phyloP scores from a whole-genome alignment of 2,888 invertebrate species.

The Kryphioiulus occultus region DNA sequence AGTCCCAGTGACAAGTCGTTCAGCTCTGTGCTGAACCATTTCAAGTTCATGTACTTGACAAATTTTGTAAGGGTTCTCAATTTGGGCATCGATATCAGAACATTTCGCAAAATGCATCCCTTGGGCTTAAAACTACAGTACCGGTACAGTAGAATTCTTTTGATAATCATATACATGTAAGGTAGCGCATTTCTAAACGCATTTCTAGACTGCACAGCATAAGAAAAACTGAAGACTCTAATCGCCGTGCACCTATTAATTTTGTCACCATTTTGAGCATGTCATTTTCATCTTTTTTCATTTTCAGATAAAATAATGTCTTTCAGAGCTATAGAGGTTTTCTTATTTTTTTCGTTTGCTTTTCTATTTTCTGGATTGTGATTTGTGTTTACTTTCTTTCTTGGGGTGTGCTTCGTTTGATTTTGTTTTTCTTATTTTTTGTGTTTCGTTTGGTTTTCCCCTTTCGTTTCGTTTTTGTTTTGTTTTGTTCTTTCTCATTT shows the following conservation, averaged over 20 bases:
- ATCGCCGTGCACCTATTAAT: not conserved
- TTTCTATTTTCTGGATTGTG: not conserved
- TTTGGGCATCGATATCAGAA: no score
- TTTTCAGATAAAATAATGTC: not conserved
- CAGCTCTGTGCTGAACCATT: no score
- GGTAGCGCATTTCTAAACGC: not conserved
- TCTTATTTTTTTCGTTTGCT: conserved; percentile 18
- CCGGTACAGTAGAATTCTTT: no score
- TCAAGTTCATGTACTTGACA: no score
- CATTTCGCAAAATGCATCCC: no score
- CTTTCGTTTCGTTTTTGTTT: conserved; percentile 39
- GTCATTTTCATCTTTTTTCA: conserved; percentile 33
- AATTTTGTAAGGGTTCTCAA: no score
- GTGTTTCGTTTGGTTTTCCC: not conserved
- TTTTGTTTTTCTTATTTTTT: not conserved
- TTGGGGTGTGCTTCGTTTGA: not conserved
- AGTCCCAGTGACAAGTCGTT: no score
- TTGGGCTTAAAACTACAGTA: no score
- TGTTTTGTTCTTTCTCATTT: not conserved
- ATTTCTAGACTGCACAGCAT: not conserved
- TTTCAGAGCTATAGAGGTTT: not conserved
- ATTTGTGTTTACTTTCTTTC: not conserved
- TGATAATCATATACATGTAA: not conserved
- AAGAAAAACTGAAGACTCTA: not conserved
- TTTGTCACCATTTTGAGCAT: conserved; percentile 17